Evolutionary conservation across 2,888 invertebrate genomes (phyloP).

Genomic region (Netelia virgata): DNA sequence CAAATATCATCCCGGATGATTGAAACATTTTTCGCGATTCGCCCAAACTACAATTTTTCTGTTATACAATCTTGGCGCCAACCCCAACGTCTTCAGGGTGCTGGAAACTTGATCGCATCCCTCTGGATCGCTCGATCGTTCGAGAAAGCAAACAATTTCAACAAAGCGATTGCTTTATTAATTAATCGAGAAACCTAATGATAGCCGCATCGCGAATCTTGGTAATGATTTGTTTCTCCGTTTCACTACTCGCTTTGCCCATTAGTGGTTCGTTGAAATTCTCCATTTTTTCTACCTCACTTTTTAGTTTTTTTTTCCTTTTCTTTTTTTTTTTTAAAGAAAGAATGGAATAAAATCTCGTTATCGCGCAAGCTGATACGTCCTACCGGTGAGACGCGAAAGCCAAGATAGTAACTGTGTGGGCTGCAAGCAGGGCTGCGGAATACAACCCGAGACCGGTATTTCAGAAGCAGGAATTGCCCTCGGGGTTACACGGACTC

Average conservation of each 20-base stretch:
- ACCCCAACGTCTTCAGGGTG: constrained; percentile 24
- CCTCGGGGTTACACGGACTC: constrained; percentile 64
- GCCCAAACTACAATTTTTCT: background rate
- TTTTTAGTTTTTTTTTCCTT: constrained; percentile 3
- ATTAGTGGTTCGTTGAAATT: constrained; percentile 2
- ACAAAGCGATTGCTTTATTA: constrained; percentile 4
- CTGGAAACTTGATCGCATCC: constrained; percentile 29
- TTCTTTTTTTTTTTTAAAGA: constrained; percentile 26
- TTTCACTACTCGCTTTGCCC: background rate
- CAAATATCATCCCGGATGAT: too few species aligned
- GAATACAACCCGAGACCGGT: constrained; percentile 33
- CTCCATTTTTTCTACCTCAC: background rate
- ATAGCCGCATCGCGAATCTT: background rate
- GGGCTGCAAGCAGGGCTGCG: constrained; percentile 26
- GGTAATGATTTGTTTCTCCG: background rate
- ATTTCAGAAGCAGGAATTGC: constrained; percentile 59
- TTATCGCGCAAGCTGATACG: constrained; percentile 51
- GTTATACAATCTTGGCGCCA: constrained; percentile 11
- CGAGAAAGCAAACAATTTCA: constrained; percentile 9
- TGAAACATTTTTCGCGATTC: too few species aligned
- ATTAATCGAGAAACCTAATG: constrained; percentile 12
- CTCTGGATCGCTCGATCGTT: constrained; percentile 23
- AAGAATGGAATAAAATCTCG: constrained; percentile 37
- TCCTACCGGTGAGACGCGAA: constrained; percentile 17
- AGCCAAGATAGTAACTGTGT: constrained; percentile 48